Evolutionary conservation across 2,113 vertebrate genomes (phyloP), one percentile per base, ranked within the genome.

Genomic region (Phoenicopterus ruber): DNA sequence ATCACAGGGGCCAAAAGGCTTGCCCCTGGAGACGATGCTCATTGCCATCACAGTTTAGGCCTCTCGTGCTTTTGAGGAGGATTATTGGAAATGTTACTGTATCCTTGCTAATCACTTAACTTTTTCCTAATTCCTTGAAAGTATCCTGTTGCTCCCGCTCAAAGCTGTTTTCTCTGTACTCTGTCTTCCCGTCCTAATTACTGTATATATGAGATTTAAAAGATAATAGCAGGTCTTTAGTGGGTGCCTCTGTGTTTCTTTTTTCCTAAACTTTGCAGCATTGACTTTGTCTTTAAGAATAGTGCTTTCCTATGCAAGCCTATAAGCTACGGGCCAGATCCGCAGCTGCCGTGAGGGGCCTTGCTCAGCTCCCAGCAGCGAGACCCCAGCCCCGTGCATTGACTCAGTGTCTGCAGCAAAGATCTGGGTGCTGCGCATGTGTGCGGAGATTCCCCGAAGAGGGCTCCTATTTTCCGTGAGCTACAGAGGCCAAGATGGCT

Each of bases 321-420:
- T n/a, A 18, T 12, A 74, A 22, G 12, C 32, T 74, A 19, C 6
- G 32, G 44, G 25, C n/a, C 26, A 38, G 47, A 77, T 46, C 47
- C 58, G 55, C 58, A 74, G 29, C 58, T 86, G 22, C 42, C 18
- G 10, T 38, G 19, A 26, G 16, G 26, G 55, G 31, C 21, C 16
- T 65, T 65, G 34, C 57, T 42, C 42, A 62, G 34, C 20, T 78
- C 50, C 34, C 32, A 63, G 28, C 12, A 69, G n/a, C 5, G 6
- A 85, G 50, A 80, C 1, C 11, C 5, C 38, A 65, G 63, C 3
- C 8, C n/a, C 1, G 1, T 3, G 25, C 34, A 49, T 32, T 81
- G 29, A 5, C 0, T 0, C 14, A 3, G 15, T 32, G n/a, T 9
- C 28, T 72, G 61, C 40, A 87, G 31, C 0, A 7, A 80, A n/a